Evolutionary conservation across 1,140 invertebrate species (phyloP).

Genomic region (Tribolium madens): DNA sequence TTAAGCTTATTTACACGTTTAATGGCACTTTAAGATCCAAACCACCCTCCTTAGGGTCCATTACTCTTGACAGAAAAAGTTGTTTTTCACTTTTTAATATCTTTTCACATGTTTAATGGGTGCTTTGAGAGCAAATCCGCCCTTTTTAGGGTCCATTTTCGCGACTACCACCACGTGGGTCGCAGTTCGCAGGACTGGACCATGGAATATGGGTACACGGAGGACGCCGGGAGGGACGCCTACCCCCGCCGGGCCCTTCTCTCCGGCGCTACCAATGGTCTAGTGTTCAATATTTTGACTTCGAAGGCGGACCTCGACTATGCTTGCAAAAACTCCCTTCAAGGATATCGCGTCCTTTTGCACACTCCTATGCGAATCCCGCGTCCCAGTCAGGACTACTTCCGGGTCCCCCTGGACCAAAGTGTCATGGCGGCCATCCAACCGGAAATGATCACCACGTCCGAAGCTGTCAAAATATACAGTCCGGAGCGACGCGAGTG

Average conservation of each 20-base stretch:
- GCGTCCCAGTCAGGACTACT: constrained; percentile 68
- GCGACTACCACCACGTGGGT: background rate
- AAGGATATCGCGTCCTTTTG: constrained; percentile 69
- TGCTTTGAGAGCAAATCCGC: no score
- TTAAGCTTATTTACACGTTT: no score
- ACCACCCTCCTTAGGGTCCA: no score
- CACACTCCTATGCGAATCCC: constrained; percentile 71
- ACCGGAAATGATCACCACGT: constrained; percentile 52
- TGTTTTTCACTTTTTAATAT: no score
- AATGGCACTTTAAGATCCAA: no score
- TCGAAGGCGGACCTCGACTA: constrained; percentile 66
- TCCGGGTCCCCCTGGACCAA: constrained; percentile 68
- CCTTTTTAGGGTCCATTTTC: background rate
- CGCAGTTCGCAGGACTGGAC: constrained; percentile 62
- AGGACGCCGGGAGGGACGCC: constrained; percentile 63
- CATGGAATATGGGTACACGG: constrained; percentile 65
- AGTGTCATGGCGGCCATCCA: constrained; percentile 62
- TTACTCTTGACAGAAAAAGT: no score
- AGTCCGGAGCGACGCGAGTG: constrained; percentile 51
- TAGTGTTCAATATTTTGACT: constrained; percentile 65
- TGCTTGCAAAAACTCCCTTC: constrained; percentile 67
- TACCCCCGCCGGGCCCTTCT: constrained; percentile 67
- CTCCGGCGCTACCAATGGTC: constrained; percentile 65
- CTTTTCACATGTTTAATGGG: no score
- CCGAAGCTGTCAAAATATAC: constrained; percentile 49